These are phyloP conservation scores for Cathartes aura DNA, from an alignment of 2,113 vertebrate genomes.

Conservation along the genomic window DNA sequence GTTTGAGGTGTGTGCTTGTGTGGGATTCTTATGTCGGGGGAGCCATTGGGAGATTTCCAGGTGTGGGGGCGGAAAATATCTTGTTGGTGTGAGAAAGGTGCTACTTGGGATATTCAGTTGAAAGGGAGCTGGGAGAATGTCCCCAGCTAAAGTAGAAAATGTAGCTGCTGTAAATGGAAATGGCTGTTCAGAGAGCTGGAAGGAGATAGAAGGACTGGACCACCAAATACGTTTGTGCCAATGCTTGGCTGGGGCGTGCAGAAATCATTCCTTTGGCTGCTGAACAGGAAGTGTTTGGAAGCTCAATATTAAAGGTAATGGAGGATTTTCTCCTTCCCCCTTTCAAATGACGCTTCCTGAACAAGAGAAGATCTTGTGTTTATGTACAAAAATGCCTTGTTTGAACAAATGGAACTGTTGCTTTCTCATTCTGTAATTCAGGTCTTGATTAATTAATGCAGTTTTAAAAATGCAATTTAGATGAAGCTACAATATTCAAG, in stretches of 20 bases:
- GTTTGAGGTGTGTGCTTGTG: neutral
- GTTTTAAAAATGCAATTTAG: neutral
- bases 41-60: neutral
- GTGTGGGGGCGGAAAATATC: neutral
- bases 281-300: neutral
- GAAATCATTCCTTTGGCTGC: neutral
- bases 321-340: neutral
- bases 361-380: neutral
- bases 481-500: neutral
- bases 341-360: neutral
- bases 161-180: neutral
- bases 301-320: neutral
- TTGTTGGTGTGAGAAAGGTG: neutral
- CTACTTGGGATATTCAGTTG: neutral
- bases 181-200: neutral
- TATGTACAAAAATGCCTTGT: neutral
- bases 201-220: neutral
- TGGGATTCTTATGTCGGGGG: neutral
- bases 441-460: neutral
- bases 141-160: neutral
- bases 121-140: neutral
- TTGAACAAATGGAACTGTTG: neutral
- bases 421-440: neutral
- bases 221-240: neutral
- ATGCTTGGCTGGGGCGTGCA: neutral